These are phyloP conservation scores for Calonectris borealis DNA, from an alignment of 2,113 vertebrate species.

Conservation along the genomic window DNA sequence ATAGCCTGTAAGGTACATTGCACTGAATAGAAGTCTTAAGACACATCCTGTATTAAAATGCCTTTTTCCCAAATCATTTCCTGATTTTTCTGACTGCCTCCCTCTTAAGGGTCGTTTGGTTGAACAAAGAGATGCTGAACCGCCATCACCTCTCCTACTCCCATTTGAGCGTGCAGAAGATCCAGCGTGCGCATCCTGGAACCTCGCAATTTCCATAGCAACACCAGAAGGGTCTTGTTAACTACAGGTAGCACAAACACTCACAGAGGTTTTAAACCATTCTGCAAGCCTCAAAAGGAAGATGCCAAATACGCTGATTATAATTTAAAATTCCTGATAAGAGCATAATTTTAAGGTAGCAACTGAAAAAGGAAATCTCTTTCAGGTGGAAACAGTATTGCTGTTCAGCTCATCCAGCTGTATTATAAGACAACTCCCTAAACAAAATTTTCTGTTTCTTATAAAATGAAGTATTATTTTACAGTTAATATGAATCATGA, in stretches of 20 bases:
- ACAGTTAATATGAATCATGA: not conserved
- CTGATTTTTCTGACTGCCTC: not conserved
- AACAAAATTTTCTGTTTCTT: not conserved
- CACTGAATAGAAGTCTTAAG: not conserved
- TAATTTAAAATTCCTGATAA: not conserved
- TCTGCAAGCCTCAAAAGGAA: not conserved
- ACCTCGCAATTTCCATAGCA: constrained; percentile 50
- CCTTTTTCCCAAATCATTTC: not conserved
- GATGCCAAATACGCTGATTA: not conserved
- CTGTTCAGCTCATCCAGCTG: not conserved
- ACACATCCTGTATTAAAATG: not conserved
- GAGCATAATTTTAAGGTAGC: not conserved
- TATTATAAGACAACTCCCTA: not conserved
- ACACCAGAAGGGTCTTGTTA: constrained; percentile 13
- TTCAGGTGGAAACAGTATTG: not conserved
- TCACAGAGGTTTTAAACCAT: not conserved
- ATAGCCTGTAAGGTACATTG: not conserved
- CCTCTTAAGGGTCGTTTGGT: not conserved
- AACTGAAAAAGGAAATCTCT: not conserved
- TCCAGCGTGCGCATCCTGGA: not conserved
- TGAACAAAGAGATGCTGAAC: constrained; percentile 13
- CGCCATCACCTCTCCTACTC: not conserved
- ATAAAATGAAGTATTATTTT: constrained; percentile 1
- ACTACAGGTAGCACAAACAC: not conserved
- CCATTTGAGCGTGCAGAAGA: not conserved